Evolutionary conservation across 2,888 invertebrate genomes (phyloP), one percentile per base, ranked within the genome.

Genomic region (Tiphia femorata): DNA sequence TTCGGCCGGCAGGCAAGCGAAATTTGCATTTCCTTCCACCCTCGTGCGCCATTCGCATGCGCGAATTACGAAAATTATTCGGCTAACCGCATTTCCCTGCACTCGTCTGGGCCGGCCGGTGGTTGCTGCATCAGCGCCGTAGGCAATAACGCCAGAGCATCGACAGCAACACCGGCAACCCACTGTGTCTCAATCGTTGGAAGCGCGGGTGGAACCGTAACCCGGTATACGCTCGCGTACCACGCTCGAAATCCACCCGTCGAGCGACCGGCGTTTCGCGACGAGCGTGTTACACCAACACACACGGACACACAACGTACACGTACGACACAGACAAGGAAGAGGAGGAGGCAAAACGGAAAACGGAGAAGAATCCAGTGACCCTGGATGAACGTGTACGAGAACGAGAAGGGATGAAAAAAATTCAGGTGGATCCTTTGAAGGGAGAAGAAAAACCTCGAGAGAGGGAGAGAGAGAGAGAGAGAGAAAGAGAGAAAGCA

Each of bases 61-160:
- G 57, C 66, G 60, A 68, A 68, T 70, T 66, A 63, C 70, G 56
- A 58, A 53, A 66, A 64, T 70, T 65, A 65, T 65, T 63, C 42
- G 38, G 49, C 33, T 50, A 63, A 64, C 62, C 59, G 48, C 42
- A 48, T 54, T 58, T 46, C 49, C 55, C 47, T 30, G 42, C 6
- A 25, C n/a, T 23, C 40, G 38, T 38, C 19, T 17, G 10, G 17
- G 7, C 10, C 29, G 29, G 25, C 17, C 57, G 47, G 44, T 51
- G n/a, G n/a, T n/a, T n/a, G n/a, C 6, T 7, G 6, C 27, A 27
- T 27, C 6, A 7, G 10, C 10, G 27, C 6, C 6, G 27, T 6
- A 7, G 10, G 27, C 27, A 10, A 27, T 7, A 6, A 10, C 10
- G 27, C 10, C 10, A 10, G 27, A 7, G 27, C 27, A 7, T 27